Evolutionary conservation across 2,888 invertebrate species (phyloP).

Genomic region (Conchocele bisecta): DNA sequence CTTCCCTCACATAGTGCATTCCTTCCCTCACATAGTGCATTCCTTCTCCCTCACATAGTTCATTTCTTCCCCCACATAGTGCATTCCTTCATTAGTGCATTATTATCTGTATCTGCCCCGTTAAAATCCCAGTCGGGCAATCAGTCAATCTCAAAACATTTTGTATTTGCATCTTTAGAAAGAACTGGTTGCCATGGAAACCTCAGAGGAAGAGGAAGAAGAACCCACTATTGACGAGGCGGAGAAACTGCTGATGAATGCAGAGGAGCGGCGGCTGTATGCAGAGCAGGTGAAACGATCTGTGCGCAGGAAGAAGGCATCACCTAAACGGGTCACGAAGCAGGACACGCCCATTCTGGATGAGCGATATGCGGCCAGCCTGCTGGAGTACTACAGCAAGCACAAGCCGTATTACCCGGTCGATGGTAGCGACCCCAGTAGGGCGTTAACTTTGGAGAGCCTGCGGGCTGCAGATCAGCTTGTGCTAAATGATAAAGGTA

Average conservation of each 20-base stretch:
- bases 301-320: constrained; percentile 50
- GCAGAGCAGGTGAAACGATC: constrained; percentile 52
- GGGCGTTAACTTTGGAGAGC: no score
- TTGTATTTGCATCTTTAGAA: constrained; percentile 25
- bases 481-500: no score
- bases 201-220: constrained; percentile 47
- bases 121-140: no score
- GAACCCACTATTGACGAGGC: constrained; percentile 37
- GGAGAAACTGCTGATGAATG: constrained; percentile 21
- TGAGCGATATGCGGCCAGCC: constrained; percentile 55
- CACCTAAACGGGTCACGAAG: constrained; percentile 51
- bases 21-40: no score
- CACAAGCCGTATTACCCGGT: constrained; percentile 57
- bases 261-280: constrained; percentile 45
- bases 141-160: no score
- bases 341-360: constrained; percentile 47
- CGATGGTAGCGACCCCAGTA: constrained; percentile 45
- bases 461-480: no score
- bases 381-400: constrained; percentile 59
- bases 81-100: no score
- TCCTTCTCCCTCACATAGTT: no score
- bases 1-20: no score
- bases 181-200: constrained; percentile 32
- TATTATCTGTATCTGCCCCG: no score
- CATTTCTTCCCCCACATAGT: no score